Base-by-base conservation (phyloP, 2,113 vertebrate species). In the Pogona vitticeps region DNA sequence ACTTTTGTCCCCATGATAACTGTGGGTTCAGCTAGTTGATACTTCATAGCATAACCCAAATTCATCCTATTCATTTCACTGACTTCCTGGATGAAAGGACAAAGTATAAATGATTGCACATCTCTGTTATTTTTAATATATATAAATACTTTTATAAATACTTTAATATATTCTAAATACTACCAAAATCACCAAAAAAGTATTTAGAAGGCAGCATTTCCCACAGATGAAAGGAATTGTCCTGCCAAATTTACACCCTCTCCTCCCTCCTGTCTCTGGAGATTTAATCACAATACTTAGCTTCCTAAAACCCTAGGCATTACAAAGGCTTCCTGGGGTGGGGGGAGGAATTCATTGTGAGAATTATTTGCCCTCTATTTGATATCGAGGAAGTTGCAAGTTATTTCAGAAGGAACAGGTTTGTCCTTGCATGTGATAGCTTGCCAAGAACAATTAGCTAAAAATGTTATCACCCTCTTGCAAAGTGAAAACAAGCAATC, bases 361-460 rank as follows among this genome's bases (percentile, higher is more conserved):
- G 76, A 82, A 86, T 92, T 88, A 38, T 89, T 93, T 84, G 84
- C 90, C 91, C 90, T 93, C 86, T 92, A 89, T 92, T 93, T 90
- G 86, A 85, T 90, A 87, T 61, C 75, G 91, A 56, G 93, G 92
- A 95, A 94, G 86, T 92, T 90, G 85, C n/a, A 40, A 85, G 75
- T 89, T 56, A 59, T 68, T 87, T 17, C 33, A 21, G 28, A 83
- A 88, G 82, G 90, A 91, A 14, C 33, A 61, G 73, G 92, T 92
- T 94, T 93, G 92, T 94, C 92, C 91, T 87, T 90, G 86, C 58
- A 92, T 80, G 93, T 94, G 94, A 92, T 90, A 88, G 73, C 1
- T 18, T 95, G 94, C 91, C 93, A 94, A 91, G 87, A 85, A 67
- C n/a, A 87, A 89, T 90, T 93, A 91, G 92, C 75, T 83, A 23